Conservation (phyloP, 2,888 invertebrate species). For the Hirtodrosophila trivittata region DNA sequence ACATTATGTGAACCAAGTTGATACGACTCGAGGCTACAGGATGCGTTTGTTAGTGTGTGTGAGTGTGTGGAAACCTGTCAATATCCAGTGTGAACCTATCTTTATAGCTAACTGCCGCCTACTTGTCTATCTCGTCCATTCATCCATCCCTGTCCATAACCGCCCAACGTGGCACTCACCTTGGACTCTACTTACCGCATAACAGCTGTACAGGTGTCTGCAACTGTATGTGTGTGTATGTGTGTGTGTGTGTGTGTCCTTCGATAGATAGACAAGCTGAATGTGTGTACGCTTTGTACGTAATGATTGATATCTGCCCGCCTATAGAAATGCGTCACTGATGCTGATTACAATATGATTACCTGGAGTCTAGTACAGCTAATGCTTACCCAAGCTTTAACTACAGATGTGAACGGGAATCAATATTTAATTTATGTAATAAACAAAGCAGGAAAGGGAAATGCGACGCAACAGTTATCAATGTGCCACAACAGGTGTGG, state of each 20-base stretch:
- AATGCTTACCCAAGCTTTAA: neutral
- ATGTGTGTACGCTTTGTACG: conserved; percentile 32
- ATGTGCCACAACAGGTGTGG: no score
- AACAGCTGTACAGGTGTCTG: conserved; percentile 19
- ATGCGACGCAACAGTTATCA: neutral
- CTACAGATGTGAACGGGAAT: conserved; percentile 1
- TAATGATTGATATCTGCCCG: conserved; percentile 50
- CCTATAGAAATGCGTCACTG: conserved; percentile 21
- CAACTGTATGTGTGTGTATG: neutral
- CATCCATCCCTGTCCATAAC: conserved; percentile 6
- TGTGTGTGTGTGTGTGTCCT: conserved; percentile 6
- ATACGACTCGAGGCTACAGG: conserved; percentile 16
- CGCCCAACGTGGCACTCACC: conserved; percentile 33
- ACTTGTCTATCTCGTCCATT: neutral
- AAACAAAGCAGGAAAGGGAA: neutral
- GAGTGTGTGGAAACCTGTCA: conserved; percentile 52
- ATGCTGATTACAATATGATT: conserved; percentile 55
- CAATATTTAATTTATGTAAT: neutral
- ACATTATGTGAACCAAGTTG: conserved; percentile 44
- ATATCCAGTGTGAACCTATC: conserved; percentile 54
- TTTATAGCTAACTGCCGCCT: neutral
- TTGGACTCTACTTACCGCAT: no score
- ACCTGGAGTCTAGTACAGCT: conserved; percentile 22
- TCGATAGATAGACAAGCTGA: conserved; percentile 46
- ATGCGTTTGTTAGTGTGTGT: conserved; percentile 24